Conservation (phyloP, 1,140 invertebrate genomes). For the Metaphire vulgaris region DNA sequence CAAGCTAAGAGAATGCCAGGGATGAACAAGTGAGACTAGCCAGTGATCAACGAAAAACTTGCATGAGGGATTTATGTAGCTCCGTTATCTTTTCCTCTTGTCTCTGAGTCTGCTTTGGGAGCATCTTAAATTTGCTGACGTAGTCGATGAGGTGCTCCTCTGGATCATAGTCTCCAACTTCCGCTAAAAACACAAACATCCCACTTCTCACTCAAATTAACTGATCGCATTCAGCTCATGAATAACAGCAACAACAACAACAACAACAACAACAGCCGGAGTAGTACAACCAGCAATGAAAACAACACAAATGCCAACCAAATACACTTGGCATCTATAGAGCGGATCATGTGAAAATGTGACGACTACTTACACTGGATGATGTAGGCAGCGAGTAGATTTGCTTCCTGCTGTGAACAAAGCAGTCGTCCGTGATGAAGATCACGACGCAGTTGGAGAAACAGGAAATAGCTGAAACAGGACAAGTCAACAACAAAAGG, state of each 20-base stretch:
- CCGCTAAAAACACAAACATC: constrained; percentile 61
- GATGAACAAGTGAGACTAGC: too few species aligned
- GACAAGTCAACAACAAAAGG: constrained; percentile 26
- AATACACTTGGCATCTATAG: too few species aligned
- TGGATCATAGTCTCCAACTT: constrained; percentile 87
- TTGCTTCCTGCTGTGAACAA: constrained; percentile 78
- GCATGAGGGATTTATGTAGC: constrained; percentile 63
- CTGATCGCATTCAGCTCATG: background rate
- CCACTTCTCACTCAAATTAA: too few species aligned
- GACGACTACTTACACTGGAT: constrained; percentile 70
- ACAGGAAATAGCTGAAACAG: constrained; percentile 71
- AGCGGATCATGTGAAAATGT: background rate
- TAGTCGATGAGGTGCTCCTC: constrained; percentile 78
- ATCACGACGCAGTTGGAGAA: constrained; percentile 88
- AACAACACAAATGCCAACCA: too few species aligned
- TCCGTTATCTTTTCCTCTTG: constrained; percentile 84
- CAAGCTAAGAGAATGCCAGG: too few species aligned
- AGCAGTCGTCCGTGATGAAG: constrained; percentile 83
- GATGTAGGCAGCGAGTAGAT: constrained; percentile 81
- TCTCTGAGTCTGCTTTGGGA: constrained; percentile 81
- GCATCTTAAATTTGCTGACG: constrained; percentile 79
- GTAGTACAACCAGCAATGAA: too few species aligned
- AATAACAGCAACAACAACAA: too few species aligned
- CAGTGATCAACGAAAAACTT: too few species aligned
- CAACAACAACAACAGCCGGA: too few species aligned